A percentile compares a stretch with the other conserved stretches of the same genome.
These are phyloP conservation scores for Melanophora roralis DNA, from an alignment of 2,888 invertebrate genomes.

Conservation along the genomic window DNA sequence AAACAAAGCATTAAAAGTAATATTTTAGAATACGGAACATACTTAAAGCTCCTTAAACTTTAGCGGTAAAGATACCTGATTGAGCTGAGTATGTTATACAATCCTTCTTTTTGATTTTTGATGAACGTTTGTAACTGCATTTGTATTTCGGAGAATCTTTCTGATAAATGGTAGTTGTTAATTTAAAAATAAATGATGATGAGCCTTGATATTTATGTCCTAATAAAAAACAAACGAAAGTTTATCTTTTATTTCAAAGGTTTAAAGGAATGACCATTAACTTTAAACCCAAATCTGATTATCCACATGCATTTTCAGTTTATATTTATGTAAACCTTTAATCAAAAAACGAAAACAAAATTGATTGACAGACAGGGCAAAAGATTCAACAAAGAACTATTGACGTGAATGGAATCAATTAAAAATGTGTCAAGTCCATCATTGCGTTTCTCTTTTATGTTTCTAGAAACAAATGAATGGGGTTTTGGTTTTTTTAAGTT, in stretches of 20 bases:
- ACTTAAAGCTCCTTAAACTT: not conserved
- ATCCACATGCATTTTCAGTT: not conserved
- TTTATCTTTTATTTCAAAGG: conserved; percentile 1
- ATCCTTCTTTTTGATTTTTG: not conserved
- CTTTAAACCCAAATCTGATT: not conserved
- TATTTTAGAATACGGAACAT: not conserved
- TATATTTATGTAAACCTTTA: not conserved
- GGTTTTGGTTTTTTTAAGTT: conserved; percentile 24
- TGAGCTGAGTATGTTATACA: not conserved
- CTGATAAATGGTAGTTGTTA: not conserved
- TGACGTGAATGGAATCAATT: conserved; percentile 46
- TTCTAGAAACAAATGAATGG: conserved; percentile 17
- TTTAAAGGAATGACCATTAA: conserved; percentile 6
- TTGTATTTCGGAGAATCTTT: not conserved
- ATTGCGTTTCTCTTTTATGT: conserved; percentile 13
- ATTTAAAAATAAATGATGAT: not conserved
- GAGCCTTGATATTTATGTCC: not conserved
- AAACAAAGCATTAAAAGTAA: not conserved
- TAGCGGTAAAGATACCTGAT: not conserved
- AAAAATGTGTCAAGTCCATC: conserved; percentile 58
- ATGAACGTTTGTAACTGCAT: not conserved
- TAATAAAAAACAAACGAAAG: not conserved
- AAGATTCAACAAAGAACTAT: not conserved
- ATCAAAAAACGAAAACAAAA: not conserved
- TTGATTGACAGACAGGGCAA: not conserved